Percentiles rank a stretch among this genome's conserved stretches.
Evolutionary conservation across 2,888 invertebrate species (phyloP).

Genomic region (Tromatobia lineatoria): DNA sequence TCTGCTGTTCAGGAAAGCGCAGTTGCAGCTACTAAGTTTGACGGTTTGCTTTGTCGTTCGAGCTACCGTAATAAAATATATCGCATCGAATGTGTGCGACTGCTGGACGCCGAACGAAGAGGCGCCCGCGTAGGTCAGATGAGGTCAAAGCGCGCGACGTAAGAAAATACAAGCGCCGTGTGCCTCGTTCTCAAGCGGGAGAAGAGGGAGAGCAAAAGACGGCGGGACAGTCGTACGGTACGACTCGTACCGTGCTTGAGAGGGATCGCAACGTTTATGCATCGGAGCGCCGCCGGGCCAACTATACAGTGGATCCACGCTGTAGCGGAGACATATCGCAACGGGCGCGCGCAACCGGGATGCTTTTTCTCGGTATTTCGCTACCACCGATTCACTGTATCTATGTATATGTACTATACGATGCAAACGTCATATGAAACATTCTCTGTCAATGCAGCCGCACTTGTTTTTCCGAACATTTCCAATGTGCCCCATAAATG

Average conservation of each 20-base stretch:
- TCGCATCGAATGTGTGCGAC: constrained; percentile 24
- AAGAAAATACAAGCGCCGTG: constrained; percentile 74
- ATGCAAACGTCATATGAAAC: neutral
- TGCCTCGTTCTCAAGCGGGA: constrained; percentile 32
- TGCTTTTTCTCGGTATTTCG: constrained; percentile 28
- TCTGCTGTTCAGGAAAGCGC: neutral
- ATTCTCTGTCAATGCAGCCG: too few relatives aligned
- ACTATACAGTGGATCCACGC: neutral
- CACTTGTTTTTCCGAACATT: too few relatives aligned
- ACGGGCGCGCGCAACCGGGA: constrained; percentile 29
- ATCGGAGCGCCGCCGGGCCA: constrained; percentile 26
- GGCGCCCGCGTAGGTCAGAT: constrained; percentile 74
- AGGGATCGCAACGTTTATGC: constrained; percentile 34
- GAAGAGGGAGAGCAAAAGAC: constrained; percentile 36
- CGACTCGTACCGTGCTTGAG: constrained; percentile 9
- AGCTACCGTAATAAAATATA: neutral
- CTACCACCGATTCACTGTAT: constrained; percentile 36
- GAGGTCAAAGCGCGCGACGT: constrained; percentile 76
- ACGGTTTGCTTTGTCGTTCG: neutral
- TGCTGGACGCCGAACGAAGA: constrained; percentile 58
- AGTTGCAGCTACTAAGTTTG: neutral
- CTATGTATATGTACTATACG: constrained; percentile 19
- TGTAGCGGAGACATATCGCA: constrained; percentile 59
- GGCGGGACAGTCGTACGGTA: constrained; percentile 32
- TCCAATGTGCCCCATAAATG: too few relatives aligned